Evolutionary conservation across 2,888 invertebrate species (phyloP).

Genomic region (Yponomeuta plumbellus): DNA sequence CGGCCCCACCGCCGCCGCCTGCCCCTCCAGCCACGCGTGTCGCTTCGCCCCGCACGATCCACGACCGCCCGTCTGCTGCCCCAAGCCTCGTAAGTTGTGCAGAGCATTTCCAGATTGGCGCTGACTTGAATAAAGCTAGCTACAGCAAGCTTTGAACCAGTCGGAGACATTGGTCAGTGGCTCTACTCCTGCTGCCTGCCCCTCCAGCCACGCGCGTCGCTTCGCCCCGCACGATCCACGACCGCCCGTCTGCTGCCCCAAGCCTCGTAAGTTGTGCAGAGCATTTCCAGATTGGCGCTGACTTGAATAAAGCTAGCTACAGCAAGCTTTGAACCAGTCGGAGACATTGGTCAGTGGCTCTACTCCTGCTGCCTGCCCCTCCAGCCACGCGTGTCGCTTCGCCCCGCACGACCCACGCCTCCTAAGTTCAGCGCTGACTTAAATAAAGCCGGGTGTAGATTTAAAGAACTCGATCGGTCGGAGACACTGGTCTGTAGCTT

Average conservation of each 20-base stretch:
- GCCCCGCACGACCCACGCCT: constrained; percentile 85
- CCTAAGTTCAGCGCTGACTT: constrained; percentile 61
- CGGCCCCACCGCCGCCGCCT: constrained; percentile 85
- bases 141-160: constrained; percentile 80
- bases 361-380: constrained; percentile 85
- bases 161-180: constrained; percentile 80
- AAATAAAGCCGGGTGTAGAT: too few species aligned
- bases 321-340: constrained; percentile 82
- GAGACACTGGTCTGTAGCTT: constrained; percentile 82
- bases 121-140: background rate
- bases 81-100: constrained; percentile 84
- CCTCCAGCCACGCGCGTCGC: constrained; percentile 90
- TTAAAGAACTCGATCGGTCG: constrained; percentile 76
- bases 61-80: constrained; percentile 90
- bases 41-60: constrained; percentile 86
- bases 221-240: constrained; percentile 85
- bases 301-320: background rate
- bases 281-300: constrained; percentile 1
- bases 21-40: constrained; percentile 91
- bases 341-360: constrained; percentile 82
- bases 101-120: background rate
- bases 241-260: constrained; percentile 91
- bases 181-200: constrained; percentile 85
- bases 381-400: constrained; percentile 89
- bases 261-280: constrained; percentile 80